A percentile compares a stretch with the other conserved stretches of the same genome.
Conservation (phyloP, 2,797 vertebrate species). For the Scolopax bukidnonensis region DNA sequence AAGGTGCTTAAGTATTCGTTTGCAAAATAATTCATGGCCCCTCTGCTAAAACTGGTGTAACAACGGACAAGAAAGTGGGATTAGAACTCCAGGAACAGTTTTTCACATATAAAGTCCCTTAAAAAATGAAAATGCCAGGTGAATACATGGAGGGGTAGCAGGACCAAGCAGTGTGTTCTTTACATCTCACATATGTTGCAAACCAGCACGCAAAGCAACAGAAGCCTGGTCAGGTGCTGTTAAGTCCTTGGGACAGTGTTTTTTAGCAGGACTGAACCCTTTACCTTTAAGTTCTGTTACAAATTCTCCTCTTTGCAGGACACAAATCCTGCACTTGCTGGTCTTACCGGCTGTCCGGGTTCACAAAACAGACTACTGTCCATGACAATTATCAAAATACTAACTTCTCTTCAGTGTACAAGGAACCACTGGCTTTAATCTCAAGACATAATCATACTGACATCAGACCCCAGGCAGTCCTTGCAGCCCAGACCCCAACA, state of each 20-base stretch:
- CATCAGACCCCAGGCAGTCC: not conserved
- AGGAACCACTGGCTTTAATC: not conserved
- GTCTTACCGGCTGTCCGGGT: not conserved
- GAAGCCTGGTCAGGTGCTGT: not conserved
- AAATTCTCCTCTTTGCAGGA: not conserved
- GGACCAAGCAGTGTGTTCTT: not conserved
- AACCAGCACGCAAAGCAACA: not conserved
- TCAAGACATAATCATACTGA: fast-evolving
- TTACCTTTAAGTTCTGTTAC: not conserved
- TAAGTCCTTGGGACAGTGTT: fast-evolving
- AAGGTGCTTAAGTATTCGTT: not conserved
- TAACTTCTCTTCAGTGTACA: not conserved
- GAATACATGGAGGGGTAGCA: not conserved
- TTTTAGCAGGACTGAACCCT: not conserved
- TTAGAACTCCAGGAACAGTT: not conserved
- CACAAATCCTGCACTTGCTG: not conserved
- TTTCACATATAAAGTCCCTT: not conserved
- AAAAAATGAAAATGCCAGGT: not conserved
- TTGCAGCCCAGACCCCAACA: not conserved
- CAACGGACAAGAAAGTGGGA: not conserved
- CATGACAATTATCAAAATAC: not conserved
- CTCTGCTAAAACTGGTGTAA: not conserved
- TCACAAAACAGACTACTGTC: not conserved
- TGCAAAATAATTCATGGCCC: not conserved
- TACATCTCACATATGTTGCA: not conserved